A percentile compares a stretch with the other conserved stretches of the same genome.
Conservation (phyloP, 2,888 invertebrate species). For the Trilocha varians region DNA sequence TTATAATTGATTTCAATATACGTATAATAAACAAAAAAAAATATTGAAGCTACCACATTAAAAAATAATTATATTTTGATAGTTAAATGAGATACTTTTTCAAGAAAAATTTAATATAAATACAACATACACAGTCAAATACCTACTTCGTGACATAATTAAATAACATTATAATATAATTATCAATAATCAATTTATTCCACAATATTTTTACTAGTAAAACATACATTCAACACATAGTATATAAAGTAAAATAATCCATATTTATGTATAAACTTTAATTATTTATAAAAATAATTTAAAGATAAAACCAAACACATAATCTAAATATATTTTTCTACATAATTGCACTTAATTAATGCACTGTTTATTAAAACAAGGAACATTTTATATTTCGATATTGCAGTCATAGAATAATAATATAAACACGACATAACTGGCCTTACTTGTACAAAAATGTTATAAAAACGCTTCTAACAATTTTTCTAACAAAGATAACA, state of each 20-base stretch:
- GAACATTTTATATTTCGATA: slow-evolving; percentile 4
- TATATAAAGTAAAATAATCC: too few relatives aligned
- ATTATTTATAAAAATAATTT: not conserved
- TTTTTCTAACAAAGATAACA: too few relatives aligned
- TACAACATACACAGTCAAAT: not conserved
- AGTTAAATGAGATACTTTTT: too few relatives aligned
- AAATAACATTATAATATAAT: too few relatives aligned
- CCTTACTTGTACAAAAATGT: not conserved
- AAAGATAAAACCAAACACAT: not conserved
- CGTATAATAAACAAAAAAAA: slow-evolving; percentile 17
- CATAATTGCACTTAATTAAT: slow-evolving; percentile 37
- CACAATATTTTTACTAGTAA: too few relatives aligned
- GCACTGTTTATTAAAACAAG: slow-evolving; percentile 20
- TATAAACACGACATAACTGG: not conserved
- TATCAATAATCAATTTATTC: too few relatives aligned
- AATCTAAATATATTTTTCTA: slow-evolving; percentile 1
- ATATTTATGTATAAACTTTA: too few relatives aligned
- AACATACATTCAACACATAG: too few relatives aligned
- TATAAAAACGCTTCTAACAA: not conserved
- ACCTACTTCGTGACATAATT: too few relatives aligned
- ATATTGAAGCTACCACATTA: too few relatives aligned
- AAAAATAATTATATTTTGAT: too few relatives aligned
- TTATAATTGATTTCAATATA: not conserved
- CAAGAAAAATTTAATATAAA: too few relatives aligned
- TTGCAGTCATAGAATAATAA: not conserved